These are phyloP conservation scores for Penaeus monodon DNA, from an alignment of 2,888 invertebrate genomes.

Conservation along the genomic window DNA sequence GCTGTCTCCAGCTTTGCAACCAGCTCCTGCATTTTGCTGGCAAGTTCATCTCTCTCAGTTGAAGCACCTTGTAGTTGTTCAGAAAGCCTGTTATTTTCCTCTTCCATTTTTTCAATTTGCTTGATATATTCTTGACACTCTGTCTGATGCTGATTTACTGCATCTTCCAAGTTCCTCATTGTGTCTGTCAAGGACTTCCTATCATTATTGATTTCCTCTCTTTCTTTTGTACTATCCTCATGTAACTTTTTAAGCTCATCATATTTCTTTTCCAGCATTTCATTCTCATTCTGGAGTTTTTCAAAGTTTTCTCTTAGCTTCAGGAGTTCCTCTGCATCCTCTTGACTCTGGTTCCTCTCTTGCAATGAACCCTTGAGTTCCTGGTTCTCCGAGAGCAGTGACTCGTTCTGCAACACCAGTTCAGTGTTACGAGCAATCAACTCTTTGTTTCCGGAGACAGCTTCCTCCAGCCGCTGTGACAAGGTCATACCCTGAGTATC, in stretches of 20 bases:
- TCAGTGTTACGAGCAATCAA: conserved; percentile 28
- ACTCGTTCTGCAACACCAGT: conserved; percentile 21
- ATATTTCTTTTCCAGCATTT: conserved; percentile 4
- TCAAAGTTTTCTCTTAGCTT: not conserved
- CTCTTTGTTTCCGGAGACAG: conserved; percentile 22
- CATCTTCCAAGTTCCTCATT: too few relatives aligned
- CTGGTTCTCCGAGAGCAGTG: conserved; percentile 4
- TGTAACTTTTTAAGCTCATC: not conserved
- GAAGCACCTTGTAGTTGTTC: not conserved
- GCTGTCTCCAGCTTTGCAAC: not conserved
- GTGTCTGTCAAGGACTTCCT: not conserved
- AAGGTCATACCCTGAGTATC: not conserved
- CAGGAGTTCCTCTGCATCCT: not conserved
- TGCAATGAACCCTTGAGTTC: not conserved
- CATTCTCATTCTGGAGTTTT: not conserved
- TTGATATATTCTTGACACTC: too few relatives aligned
- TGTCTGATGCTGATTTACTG: too few relatives aligned
- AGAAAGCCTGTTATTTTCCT: not conserved
- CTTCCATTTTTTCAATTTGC: not conserved
- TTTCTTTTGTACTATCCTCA: conserved; percentile 14
- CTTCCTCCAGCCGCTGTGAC: conserved; percentile 15
- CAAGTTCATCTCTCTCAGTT: not conserved
- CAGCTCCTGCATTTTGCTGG: not conserved
- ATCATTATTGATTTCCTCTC: not conserved
- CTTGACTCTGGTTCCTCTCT: not conserved